phyloP scores from a whole-genome alignment of 2,888 invertebrate species.

The Linnaemya tessellans region DNA sequence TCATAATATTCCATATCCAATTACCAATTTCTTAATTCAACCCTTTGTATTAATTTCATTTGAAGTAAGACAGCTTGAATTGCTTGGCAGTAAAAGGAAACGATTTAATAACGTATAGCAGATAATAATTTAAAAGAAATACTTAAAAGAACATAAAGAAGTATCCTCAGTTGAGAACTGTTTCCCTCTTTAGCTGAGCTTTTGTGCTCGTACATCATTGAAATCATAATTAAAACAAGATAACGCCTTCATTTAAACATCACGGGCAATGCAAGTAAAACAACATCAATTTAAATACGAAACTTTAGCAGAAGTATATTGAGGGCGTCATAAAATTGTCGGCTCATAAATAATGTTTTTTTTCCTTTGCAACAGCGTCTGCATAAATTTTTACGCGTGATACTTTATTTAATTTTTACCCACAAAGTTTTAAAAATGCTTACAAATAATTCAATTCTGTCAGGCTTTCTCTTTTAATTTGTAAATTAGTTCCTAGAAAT shows the following conservation, averaged over 20 bases:
- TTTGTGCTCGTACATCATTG: slow-evolving; percentile 49
- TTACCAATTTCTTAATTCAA: slow-evolving; percentile 57
- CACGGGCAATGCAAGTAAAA: not conserved
- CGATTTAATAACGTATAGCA: not conserved
- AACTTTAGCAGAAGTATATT: slow-evolving; percentile 8
- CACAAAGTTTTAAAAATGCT: not conserved
- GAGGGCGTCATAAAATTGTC: slow-evolving; percentile 67
- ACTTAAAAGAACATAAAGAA: not conserved
- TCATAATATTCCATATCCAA: slow-evolving; percentile 43
- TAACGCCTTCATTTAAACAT: slow-evolving; percentile 59
- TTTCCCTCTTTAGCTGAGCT: slow-evolving; percentile 11
- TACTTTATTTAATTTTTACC: not conserved
- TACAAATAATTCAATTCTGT: too few relatives aligned
- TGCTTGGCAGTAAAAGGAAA: slow-evolving; percentile 42
- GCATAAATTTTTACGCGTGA: too few relatives aligned
- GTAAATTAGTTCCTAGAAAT: too few relatives aligned
- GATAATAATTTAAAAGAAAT: slow-evolving; percentile 3
- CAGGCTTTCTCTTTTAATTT: too few relatives aligned
- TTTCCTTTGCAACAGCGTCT: not conserved
- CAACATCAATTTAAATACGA: not conserved
- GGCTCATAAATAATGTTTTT: slow-evolving; percentile 71
- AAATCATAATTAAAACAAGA: slow-evolving; percentile 65
- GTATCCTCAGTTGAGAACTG: slow-evolving; percentile 9
- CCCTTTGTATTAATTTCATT: not conserved
- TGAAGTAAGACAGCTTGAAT: not conserved